phyloP scores from a whole-genome alignment of 2,888 invertebrate genomes.

The Tridacna crocea region DNA sequence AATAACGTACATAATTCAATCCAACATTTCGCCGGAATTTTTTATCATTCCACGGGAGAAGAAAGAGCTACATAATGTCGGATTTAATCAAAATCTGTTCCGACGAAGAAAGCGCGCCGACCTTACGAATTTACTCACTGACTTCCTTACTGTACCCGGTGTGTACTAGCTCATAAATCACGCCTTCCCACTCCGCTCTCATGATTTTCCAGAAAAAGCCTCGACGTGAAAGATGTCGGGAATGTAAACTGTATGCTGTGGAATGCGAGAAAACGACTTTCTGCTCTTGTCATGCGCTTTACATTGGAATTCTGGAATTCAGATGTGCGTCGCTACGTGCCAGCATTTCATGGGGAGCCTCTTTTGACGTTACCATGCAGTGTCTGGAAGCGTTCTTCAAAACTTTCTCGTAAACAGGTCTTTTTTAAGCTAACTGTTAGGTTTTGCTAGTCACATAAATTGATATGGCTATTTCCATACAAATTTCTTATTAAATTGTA shows the following conservation, averaged over 20 bases:
- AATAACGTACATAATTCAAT: not conserved
- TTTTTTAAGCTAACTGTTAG: no score
- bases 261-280: conserved; percentile 25
- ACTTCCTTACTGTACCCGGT: not conserved
- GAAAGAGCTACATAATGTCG: not conserved
- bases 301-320: conserved; percentile 11
- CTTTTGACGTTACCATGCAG: no score
- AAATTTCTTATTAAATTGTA: no score
- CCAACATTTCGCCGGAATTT: not conserved
- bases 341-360: no score
- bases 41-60: not conserved
- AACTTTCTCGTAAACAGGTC: no score
- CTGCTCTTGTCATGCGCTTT: conserved; percentile 22
- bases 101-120: not conserved
- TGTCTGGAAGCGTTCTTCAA: no score
- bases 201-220: conserved; percentile 3
- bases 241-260: conserved; percentile 21
- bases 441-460: no score
- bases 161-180: conserved; percentile 11
- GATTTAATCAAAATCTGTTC: not conserved
- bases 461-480: no score
- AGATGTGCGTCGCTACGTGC: not conserved
- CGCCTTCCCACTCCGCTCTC: conserved; percentile 3
- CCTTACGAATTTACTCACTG: not conserved
- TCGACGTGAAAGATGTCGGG: not conserved